phyloP scores from a whole-genome alignment of 53 echinoderm and acorn worm genomes.

The Echinometra lucunter region DNA sequence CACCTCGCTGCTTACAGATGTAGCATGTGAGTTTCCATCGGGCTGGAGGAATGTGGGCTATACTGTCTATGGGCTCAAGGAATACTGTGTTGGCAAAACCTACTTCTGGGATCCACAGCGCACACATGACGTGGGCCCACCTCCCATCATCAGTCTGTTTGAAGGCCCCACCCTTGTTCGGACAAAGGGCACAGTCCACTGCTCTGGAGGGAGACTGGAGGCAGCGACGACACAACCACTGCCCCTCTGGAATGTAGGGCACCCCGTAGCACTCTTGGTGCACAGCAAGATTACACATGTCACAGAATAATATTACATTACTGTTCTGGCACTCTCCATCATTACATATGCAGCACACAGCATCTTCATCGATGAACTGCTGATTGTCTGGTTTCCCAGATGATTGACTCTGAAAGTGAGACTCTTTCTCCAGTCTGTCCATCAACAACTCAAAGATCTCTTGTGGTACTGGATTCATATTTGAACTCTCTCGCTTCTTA shows the following conservation, averaged over 20 bases:
- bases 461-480: slow-evolving; percentile 78
- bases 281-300: slow-evolving; percentile 99
- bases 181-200: slow-evolving; percentile 98
- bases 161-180: slow-evolving; percentile 98
- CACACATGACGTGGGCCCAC: slow-evolving; percentile 99
- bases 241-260: slow-evolving; percentile 99
- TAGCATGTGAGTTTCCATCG: slow-evolving; percentile 98
- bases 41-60: slow-evolving; percentile 97
- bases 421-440: slow-evolving; percentile 98
- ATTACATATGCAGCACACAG: slow-evolving; percentile 97
- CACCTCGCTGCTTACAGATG: slow-evolving; percentile 97
- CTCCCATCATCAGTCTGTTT: slow-evolving; percentile 98
- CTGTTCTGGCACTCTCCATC: slow-evolving; percentile 99
- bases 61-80: slow-evolving; percentile 98
- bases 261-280: slow-evolving; percentile 99
- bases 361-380: slow-evolving; percentile 97
- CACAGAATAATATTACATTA: slow-evolving; percentile 97
- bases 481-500: slow-evolving; percentile 80
- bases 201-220: slow-evolving; percentile 98
- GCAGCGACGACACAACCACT: slow-evolving; percentile 98
- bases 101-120: slow-evolving; percentile 99
- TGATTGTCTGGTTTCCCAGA: slow-evolving; percentile 89
- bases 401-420: slow-evolving; percentile 95
- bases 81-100: slow-evolving; percentile 99
- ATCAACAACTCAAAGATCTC: slow-evolving; percentile 97